These are phyloP conservation scores for Batillaria attramentaria DNA, from an alignment of 1,140 invertebrate species.

Conservation along the genomic window DNA sequence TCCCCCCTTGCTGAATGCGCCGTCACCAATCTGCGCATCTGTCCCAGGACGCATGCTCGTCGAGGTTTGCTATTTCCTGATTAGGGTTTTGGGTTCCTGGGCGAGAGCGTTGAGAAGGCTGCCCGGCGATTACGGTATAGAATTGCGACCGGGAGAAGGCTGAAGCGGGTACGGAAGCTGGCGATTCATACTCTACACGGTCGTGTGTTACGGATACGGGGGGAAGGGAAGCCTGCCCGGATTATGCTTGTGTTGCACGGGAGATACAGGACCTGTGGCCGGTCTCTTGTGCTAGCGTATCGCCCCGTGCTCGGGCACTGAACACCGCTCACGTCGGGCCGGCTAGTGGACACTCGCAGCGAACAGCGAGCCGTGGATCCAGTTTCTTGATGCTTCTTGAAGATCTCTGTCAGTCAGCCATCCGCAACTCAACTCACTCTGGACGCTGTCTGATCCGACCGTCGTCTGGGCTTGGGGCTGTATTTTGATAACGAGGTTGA, in stretches of 20 bases:
- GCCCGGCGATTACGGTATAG: constrained; percentile 14
- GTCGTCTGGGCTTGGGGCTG: no score
- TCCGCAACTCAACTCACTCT: no score
- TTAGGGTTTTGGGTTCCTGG: constrained; percentile 13
- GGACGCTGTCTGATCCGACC: no score
- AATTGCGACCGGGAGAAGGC: not conserved
- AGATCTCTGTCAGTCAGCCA: no score
- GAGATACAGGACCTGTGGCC: not conserved
- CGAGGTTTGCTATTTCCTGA: constrained; percentile 28
- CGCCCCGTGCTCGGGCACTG: not conserved
- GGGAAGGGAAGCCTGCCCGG: not conserved
- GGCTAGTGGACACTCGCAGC: constrained; percentile 2
- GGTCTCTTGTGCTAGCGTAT: constrained; percentile 1
- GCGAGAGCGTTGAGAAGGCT: not conserved
- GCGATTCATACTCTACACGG: constrained; percentile 32
- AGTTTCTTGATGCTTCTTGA: no score
- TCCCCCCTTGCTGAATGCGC: no score
- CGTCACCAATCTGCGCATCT: no score
- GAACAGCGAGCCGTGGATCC: not conserved
- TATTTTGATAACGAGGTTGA: no score
- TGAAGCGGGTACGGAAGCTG: not conserved
- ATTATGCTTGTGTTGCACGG: constrained; percentile 28
- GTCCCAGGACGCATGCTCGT: not conserved
- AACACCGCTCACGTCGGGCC: not conserved
- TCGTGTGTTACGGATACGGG: constrained; percentile 15